phyloP scores from a whole-genome alignment of 1,140 invertebrate species.

The Agrypnia vestita region DNA sequence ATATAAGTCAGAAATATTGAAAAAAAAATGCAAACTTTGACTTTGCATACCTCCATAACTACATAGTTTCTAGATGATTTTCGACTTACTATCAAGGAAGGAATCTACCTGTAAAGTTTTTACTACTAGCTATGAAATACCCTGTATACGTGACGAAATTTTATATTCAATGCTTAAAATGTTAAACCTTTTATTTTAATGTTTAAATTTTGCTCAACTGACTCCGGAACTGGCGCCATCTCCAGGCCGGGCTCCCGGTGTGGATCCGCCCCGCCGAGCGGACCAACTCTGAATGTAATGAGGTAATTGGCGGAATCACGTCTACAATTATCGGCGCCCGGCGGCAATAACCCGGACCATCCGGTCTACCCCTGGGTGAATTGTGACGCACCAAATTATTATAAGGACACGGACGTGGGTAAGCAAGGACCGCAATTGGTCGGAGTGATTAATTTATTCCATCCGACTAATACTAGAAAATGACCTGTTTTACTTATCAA shows the following conservation, averaged over 20 bases:
- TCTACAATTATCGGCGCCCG: slow-evolving; percentile 15
- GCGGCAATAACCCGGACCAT: neutral
- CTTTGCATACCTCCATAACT: no score
- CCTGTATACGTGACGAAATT: no score
- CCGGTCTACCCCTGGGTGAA: neutral
- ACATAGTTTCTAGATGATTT: no score
- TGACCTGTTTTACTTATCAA: no score
- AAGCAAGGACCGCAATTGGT: neutral
- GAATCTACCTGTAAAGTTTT: no score
- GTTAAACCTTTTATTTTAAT: no score
- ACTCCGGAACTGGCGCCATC: neutral
- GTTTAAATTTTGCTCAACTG: neutral
- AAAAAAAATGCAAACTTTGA: no score
- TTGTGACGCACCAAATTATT: slow-evolving; percentile 13
- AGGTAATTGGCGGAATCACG: slow-evolving; percentile 12
- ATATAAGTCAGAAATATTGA: no score
- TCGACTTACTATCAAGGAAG: no score
- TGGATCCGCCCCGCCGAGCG: neutral
- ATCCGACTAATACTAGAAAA: no score
- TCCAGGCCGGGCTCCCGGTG: neutral
- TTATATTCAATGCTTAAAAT: no score
- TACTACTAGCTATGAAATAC: no score
- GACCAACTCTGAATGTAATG: slow-evolving; percentile 2
- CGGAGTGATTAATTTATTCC: neutral
- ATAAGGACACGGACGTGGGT: neutral